These are phyloP conservation scores for Anthopleura sola DNA, from an alignment of 64 coral and sea anemone species.

Conservation along the genomic window DNA sequence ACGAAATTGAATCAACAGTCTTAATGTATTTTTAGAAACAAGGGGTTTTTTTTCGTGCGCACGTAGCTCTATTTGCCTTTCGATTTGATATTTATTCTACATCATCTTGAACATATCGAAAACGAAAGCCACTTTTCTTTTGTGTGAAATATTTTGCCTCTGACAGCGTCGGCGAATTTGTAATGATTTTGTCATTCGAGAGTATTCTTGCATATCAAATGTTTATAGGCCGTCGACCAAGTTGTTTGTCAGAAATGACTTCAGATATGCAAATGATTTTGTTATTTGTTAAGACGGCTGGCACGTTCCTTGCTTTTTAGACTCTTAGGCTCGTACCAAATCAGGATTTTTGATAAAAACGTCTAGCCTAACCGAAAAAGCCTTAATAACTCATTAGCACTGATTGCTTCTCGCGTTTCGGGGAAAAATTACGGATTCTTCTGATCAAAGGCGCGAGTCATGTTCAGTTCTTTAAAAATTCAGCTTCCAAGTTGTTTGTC, in stretches of 20 bases:
- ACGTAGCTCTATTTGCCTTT: constrained; percentile 10
- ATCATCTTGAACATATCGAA: background rate
- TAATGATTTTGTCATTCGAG: background rate
- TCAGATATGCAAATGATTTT: constrained; percentile 5
- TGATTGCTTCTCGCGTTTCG: constrained; percentile 4
- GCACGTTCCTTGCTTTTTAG: background rate
- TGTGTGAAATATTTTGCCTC: background rate
- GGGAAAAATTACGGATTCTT: background rate
- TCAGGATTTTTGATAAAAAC: background rate
- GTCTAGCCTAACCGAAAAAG: background rate
- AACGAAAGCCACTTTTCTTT: background rate
- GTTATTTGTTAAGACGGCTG: background rate
- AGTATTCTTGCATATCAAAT: constrained; percentile 6
- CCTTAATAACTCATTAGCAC: background rate
- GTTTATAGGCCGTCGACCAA: background rate
- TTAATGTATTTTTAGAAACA: constrained; percentile 19
- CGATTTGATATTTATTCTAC: background rate
- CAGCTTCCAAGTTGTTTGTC: background rate
- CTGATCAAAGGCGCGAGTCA: background rate
- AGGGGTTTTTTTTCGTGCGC: background rate
- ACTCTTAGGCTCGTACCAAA: background rate
- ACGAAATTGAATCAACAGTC: constrained; percentile 33
- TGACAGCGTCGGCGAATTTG: background rate
- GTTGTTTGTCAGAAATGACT: background rate
- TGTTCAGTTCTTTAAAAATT: background rate